Base-by-base conservation (phyloP, 2,797 vertebrate species). In the Danio jaintianensis region DNA sequence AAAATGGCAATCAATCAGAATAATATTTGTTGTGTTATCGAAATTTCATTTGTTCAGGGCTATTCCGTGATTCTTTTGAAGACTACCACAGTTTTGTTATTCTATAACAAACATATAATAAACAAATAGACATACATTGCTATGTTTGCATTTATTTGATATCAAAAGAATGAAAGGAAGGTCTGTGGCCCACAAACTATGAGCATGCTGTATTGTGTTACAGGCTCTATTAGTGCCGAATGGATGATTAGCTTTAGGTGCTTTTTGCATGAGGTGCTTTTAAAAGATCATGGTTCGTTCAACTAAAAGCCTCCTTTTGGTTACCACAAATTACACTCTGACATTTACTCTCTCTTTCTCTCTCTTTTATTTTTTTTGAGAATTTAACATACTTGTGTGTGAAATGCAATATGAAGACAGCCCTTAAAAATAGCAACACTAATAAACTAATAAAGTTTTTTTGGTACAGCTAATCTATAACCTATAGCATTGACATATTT, bases 221-320 rank as follows among this genome's bases (percentile, higher is more conserved):
- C 7, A 55, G 58, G 15, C 53, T 29, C 22, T 75, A 48, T 67
- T 76, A 61, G 63, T 67, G 68, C 48, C 22, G 8, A n/a, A 80
- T 55, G 67, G 20, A 71, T 66, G 29, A 11, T 73, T 84, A 87
- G 87, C 89, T 90, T 90, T 90, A 69, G 78, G 69, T n/a, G 63
- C 58, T 75, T 40, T 80, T 80, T 68, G 10, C 53, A 74, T 66
- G 61, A 69, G 78, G 69, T n/a, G 63, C 58, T 75, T 40, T 80
- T 80, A 81, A 72, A 70, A 82, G 83, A 81, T 40, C 5, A 71
- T 71, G 36, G 70, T 89, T 82, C 88, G 89, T 86, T 85, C 76
- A 85, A 82, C 80, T 67, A 56, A 86, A 87, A 89, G 82, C 80
- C 68, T 66, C 18, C 79, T 29, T 29, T 81, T 59, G 58, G 8